A percentile compares a stretch with the other conserved stretches of the same genome.
phyloP scores from a whole-genome alignment of 2,888 invertebrate genomes.

The Apomyelois bistriatella region DNA sequence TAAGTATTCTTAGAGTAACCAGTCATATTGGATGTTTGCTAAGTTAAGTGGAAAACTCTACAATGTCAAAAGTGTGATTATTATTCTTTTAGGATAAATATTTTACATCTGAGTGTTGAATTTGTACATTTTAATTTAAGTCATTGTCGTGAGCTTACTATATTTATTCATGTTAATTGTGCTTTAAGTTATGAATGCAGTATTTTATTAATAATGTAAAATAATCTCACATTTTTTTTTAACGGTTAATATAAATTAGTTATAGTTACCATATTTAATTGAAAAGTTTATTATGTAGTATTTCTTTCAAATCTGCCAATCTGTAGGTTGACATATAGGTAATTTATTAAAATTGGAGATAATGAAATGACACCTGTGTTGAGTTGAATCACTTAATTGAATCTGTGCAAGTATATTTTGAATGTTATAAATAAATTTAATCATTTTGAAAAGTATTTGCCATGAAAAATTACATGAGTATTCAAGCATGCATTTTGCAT shows the following conservation, averaged over 20 bases:
- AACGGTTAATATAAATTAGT: conserved; percentile 9
- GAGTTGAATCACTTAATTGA: too few relatives aligned
- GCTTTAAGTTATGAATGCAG: conserved; percentile 17
- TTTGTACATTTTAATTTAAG: conserved; percentile 64
- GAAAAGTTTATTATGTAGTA: conserved; percentile 15
- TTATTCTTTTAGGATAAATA: conserved; percentile 67
- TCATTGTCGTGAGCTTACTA: conserved; percentile 58
- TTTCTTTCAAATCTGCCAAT: conserved; percentile 27
- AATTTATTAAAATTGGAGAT: too few relatives aligned
- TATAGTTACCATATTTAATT: conserved; percentile 31
- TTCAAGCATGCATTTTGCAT: too few relatives aligned
- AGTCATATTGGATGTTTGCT: conserved; percentile 75
- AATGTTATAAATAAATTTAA: too few relatives aligned
- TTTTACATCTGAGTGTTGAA: conserved; percentile 60
- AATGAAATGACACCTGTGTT: too few relatives aligned
- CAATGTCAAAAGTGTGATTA: conserved; percentile 81
- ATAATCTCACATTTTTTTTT: background rate
- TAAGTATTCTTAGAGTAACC: conserved; percentile 64
- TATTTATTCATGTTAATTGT: conserved; percentile 23
- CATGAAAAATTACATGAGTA: too few relatives aligned
- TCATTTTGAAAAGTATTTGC: too few relatives aligned
- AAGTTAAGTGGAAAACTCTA: conserved; percentile 73
- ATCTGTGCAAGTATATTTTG: too few relatives aligned
- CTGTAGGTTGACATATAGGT: conserved; percentile 11
- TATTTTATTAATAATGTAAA: conserved; percentile 21